These are phyloP conservation scores for Pandemis cinnamomeana DNA, from an alignment of 2,888 invertebrate species.

Conservation along the genomic window DNA sequence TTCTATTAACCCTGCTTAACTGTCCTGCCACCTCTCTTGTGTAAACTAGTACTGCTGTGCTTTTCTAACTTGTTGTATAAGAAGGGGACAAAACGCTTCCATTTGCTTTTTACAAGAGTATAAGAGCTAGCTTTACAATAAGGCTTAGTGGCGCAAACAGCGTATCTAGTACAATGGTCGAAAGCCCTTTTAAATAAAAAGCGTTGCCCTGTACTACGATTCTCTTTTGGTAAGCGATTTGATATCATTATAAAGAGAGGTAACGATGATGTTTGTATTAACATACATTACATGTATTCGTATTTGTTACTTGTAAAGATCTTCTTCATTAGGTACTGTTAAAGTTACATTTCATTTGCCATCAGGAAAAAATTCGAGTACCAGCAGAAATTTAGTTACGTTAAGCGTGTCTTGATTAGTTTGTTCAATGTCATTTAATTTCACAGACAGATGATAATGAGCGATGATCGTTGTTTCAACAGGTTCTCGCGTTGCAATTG, in stretches of 20 bases:
- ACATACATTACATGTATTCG: too few species aligned
- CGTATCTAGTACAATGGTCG: slow-evolving; percentile 78
- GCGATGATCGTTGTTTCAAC: background rate
- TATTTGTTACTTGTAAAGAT: background rate
- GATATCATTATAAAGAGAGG: background rate
- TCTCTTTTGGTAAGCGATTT: slow-evolving; percentile 47
- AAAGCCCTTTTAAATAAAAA: slow-evolving; percentile 81
- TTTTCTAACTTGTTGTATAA: background rate
- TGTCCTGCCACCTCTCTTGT: background rate
- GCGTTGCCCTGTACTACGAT: slow-evolving; percentile 68
- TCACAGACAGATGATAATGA: background rate
- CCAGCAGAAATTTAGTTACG: too few species aligned
- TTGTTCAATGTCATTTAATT: too few species aligned
- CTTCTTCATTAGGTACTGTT: background rate
- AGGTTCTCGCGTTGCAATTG: background rate
- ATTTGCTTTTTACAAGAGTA: background rate
- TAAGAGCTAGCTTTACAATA: slow-evolving; percentile 50
- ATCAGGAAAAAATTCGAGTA: too few species aligned
- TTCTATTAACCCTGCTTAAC: slow-evolving; percentile 60
- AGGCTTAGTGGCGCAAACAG: slow-evolving; percentile 74
- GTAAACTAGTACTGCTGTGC: background rate
- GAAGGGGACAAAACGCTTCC: background rate
- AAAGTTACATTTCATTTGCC: too few species aligned
- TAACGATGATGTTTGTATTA: background rate
- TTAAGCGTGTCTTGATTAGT: too few species aligned